phyloP scores from a whole-genome alignment of 2,797 vertebrate genomes.

The Pogonophryne albipinna region DNA sequence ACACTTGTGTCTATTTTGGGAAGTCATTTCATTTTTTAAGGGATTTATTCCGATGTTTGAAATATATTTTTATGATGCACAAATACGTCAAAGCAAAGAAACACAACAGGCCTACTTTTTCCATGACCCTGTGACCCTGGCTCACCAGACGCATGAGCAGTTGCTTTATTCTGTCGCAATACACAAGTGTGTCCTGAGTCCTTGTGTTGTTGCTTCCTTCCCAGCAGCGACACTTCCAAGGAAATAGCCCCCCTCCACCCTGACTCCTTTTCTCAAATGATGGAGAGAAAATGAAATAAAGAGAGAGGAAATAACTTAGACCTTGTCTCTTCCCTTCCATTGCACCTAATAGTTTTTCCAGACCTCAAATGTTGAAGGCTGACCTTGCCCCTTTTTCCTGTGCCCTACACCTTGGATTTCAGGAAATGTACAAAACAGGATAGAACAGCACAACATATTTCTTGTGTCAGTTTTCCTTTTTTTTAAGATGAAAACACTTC shows the following conservation, averaged over 20 bases:
- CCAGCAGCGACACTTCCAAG: slow-evolving; percentile 54
- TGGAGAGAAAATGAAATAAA: slow-evolving; percentile 65
- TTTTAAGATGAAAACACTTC: slow-evolving; percentile 46
- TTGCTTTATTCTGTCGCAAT: slow-evolving; percentile 22
- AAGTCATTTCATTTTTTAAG: not conserved
- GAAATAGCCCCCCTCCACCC: slow-evolving; percentile 11
- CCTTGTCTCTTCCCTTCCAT: slow-evolving; percentile 77
- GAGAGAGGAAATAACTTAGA: slow-evolving; percentile 71
- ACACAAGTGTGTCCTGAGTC: slow-evolving; percentile 43
- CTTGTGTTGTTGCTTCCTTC: slow-evolving; percentile 54
- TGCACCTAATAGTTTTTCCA: slow-evolving; percentile 81
- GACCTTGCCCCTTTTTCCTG: slow-evolving; percentile 75
- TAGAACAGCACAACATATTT: slow-evolving; percentile 69
- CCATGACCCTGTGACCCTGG: slow-evolving; percentile 7
- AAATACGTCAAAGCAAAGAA: slow-evolving; percentile 14
- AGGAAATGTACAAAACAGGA: slow-evolving; percentile 85
- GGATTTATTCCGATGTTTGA: not conserved
- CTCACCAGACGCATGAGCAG: slow-evolving; percentile 33
- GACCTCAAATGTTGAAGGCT: slow-evolving; percentile 62
- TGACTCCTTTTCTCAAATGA: slow-evolving; percentile 46
- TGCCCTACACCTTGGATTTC: slow-evolving; percentile 77
- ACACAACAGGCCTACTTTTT: slow-evolving; percentile 9
- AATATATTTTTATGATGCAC: not conserved
- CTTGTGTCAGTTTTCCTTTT: slow-evolving; percentile 65
- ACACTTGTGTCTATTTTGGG: slow-evolving; percentile 17